Conservation (phyloP, 1,140 invertebrate genomes). For the Atopsyche davidsoni region DNA sequence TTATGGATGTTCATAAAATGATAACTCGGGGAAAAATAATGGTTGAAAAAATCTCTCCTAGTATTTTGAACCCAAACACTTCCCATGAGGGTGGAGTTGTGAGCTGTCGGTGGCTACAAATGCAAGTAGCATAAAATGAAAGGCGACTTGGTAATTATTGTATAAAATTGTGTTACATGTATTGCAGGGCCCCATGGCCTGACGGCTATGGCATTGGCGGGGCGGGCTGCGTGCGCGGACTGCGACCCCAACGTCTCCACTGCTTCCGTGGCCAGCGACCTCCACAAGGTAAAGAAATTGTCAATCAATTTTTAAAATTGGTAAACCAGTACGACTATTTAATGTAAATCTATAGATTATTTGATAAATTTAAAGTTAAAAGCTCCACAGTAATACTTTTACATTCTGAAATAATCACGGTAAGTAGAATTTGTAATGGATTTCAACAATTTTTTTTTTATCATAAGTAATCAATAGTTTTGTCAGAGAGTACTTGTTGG, state of each 20-base stretch:
- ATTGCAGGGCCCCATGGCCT: not conserved
- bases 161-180: no score
- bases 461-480: conserved; percentile 23
- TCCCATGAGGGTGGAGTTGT: no score
- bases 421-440: not conserved
- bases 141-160: no score
- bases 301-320: not conserved
- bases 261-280: conserved; percentile 42
- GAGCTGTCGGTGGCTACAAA: no score
- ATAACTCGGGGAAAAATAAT: no score
- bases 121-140: no score
- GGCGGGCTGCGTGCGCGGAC: conserved; percentile 41
- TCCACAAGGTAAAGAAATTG: conserved; percentile 39
- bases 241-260: conserved; percentile 45
- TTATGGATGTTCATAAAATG: no score
- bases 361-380: not conserved
- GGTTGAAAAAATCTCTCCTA: no score
- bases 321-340: not conserved
- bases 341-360: not conserved
- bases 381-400: not conserved
- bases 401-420: not conserved
- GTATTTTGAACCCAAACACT: no score
- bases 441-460: not conserved
- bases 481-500: not conserved
- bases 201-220: conserved; percentile 28